Conservation (phyloP, 2,113 vertebrate genomes). For the Mustelus asterias region DNA sequence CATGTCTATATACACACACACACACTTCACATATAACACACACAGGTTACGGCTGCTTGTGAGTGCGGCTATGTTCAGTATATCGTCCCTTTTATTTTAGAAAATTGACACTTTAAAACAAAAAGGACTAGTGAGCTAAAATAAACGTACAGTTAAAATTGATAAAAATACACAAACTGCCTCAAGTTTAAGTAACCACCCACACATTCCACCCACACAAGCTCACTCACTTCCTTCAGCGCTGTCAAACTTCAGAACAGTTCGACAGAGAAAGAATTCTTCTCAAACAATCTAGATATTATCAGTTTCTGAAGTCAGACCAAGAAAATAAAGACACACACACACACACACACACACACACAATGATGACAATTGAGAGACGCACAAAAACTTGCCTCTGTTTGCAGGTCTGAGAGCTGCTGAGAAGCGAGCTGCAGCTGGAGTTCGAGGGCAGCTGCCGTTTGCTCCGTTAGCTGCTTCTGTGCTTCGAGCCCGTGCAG, state of each 20-base stretch:
- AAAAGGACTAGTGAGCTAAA: background rate
- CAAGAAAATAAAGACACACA: background rate
- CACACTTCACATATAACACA: background rate
- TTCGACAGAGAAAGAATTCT: background rate
- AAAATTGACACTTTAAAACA: background rate
- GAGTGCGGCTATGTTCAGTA: background rate
- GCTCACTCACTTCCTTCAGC: conserved; percentile 34
- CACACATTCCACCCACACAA: conserved; percentile 36
- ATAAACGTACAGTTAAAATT: conserved; percentile 41
- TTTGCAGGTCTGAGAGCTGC: conserved; percentile 37
- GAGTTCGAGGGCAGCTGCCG: conserved; percentile 42
- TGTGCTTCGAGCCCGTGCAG: conserved; percentile 45
- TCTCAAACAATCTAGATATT: background rate
- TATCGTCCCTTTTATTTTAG: background rate
- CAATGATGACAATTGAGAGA: background rate
- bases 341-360: background rate
- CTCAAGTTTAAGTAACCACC: background rate
- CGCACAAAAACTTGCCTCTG: conserved; percentile 43
- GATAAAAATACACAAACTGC: conserved; percentile 38
- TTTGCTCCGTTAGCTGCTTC: conserved; percentile 47
- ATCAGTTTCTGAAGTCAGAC: background rate
- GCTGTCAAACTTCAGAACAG: background rate
- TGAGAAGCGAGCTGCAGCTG: conserved; percentile 42
- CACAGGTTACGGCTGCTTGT: background rate
- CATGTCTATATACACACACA: background rate